Base-by-base conservation (phyloP, 2,113 vertebrate species). In the Indicator indicator region DNA sequence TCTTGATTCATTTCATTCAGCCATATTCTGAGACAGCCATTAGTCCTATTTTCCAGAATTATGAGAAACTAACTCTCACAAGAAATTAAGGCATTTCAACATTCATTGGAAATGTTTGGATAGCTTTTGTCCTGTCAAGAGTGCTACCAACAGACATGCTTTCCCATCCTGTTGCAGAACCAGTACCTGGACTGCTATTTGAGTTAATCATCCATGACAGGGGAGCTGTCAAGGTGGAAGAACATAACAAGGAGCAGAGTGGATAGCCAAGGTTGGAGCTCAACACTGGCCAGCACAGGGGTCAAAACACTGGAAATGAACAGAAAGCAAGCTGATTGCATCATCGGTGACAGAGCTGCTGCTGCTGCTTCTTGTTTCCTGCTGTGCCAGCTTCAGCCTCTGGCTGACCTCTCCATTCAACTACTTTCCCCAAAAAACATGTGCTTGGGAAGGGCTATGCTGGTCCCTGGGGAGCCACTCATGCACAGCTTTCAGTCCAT, bases 381-480 rank as follows among this genome's bases (percentile, higher is more conserved):
- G 93, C 96, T 95, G 95, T 62, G 85, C 95, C 93, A 96, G 96
- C 93, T 80, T 71, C 94, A 94, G 94, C 94, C 93, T 94, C 95
- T 95, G 95, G 95, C 92, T 94, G 93, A 94, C 92, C 90, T 75
- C 92, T 74, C 68, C 86, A 33, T 54, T 74, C 92, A 75, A 83
- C 68, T 64, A 1, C 69, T 90, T 94, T 81, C 19, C 92, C 11
- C 6, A 50, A 89, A 75, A 82, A 32, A 21, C 70, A 73, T 28
- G 83, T 83, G 93, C 62, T 93, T 38, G 72, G 88, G 83, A 46
- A 94, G 73, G 79, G 83, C 89, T 36, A n/a, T 64, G 26, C 91
- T 19, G 62, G 26, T 88, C 96, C 93, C 95, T 0, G 1, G 95
- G 75, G 96, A 96, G 92, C 92, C 88, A 5, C 95, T 87, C 67